Conservation (phyloP, 2,888 invertebrate species). For the Pyralis farinalis region DNA sequence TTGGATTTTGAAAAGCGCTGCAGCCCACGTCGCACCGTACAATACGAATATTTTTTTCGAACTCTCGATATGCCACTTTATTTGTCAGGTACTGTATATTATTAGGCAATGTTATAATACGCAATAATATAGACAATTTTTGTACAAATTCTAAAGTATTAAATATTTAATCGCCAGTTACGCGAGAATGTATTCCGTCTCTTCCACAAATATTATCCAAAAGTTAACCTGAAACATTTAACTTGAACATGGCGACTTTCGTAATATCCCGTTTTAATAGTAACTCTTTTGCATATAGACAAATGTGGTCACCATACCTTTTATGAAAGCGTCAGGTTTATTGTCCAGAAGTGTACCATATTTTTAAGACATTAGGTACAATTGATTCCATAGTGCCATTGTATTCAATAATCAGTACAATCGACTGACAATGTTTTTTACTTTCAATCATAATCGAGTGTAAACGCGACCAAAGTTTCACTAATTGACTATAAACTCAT, state of each 20-base stretch:
- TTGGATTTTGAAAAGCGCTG: neutral
- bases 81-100: neutral
- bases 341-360: neutral
- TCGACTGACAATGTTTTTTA: neutral
- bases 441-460: no score
- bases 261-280: no score
- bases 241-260: no score
- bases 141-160: conserved; percentile 13
- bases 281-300: no score
- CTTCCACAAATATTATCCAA: neutral
- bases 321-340: neutral
- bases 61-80: no score
- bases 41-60: no score
- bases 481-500: no score
- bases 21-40: no score
- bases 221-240: no score
- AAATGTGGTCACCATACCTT: no score
- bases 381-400: neutral
- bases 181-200: neutral
- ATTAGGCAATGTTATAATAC: conserved; percentile 8
- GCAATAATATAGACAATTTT: conserved; percentile 16
- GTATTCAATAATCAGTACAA: neutral
- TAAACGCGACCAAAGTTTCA: no score
- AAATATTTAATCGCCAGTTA: neutral
- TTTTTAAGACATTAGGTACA: neutral